phyloP scores from a whole-genome alignment of 1,140 invertebrate species.

The Zaprionus taronus region DNA sequence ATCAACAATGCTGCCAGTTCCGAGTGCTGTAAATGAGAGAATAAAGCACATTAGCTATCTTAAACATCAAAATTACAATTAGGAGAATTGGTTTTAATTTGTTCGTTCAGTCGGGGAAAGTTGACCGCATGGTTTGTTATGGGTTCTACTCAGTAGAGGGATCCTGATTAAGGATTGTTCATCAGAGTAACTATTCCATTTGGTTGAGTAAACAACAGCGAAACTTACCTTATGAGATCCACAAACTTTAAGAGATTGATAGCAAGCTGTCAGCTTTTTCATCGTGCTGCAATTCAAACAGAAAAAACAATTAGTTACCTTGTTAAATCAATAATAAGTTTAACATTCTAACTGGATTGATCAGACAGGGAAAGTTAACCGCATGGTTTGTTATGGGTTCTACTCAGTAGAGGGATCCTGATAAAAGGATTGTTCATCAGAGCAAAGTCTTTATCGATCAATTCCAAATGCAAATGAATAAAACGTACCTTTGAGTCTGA shows the following conservation, averaged over 20 bases:
- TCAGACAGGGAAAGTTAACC: constrained; percentile 75
- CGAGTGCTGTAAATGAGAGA: neutral
- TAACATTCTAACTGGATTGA: neutral
- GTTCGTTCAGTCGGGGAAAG: constrained; percentile 63
- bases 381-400: constrained; percentile 82
- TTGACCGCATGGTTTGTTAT: constrained; percentile 79
- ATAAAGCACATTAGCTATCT: neutral
- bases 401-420: constrained; percentile 83
- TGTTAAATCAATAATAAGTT: neutral
- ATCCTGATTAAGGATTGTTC: constrained; percentile 68
- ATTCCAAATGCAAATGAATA: neutral
- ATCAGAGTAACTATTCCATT: neutral
- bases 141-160: constrained; percentile 83
- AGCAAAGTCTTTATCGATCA: neutral
- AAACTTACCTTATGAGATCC: neutral
- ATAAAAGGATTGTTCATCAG: constrained; percentile 69
- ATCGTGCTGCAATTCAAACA: neutral
- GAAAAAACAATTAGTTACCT: neutral
- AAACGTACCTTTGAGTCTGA: constrained; percentile 27
- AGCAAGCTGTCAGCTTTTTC: neutral
- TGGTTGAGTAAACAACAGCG: neutral
- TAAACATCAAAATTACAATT: neutral
- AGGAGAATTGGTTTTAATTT: neutral
- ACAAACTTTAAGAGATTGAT: neutral
- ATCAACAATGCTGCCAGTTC: neutral